Base-by-base conservation (phyloP, 2,797 vertebrate species). In the Rallus crepitans region DNA sequence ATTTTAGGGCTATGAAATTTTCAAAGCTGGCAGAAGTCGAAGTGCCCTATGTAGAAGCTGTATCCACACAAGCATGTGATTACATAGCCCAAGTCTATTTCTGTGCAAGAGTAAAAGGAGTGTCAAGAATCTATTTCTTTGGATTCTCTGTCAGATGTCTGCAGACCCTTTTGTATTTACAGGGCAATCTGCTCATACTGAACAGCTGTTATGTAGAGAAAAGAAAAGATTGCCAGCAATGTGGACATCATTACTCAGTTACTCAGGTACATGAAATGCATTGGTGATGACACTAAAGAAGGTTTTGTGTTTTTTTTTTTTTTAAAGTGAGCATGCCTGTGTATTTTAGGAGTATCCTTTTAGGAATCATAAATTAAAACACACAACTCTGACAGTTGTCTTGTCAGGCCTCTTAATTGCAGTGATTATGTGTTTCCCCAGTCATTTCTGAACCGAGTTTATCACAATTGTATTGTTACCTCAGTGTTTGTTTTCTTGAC, bases 401-500 rank as follows among this genome's bases (percentile, higher is more conserved):
- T 81, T 70, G 31, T 85, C 53, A 86, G 37, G 35, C 20, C 15
- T 82, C 73, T 86, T 80, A 55, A 60, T 18, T 64, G 45, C 17
- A 53, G 42, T 48, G 28, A 61, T 69, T 66, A 30, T 15, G 42
- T 14, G 10, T 37, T 61, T 87, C 42, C 42, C 39, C 25, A 40
- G 15, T 57, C 3, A 3, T 56, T 81, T 77, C 47, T 61, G 33
- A 53, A 33, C 17, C 21, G 73, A 40, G 33, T 75, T 82, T 87
- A 55, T 31, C 39, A 53, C n/a, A 89, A 53, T 45, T 39, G 23
- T 39, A 10, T 42, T 18, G 9, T 77, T 91, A 68, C 14, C 18
- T 70, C 30, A 79, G 27, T 69, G n/a, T 82, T 92, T 72, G 28
- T 84, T 87, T 72, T 73, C 59, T 59, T 59, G 42, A 35, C 17